Percentiles rank a stretch among this genome's conserved stretches.
Conservation (phyloP, 2,797 vertebrate species). For the Pyrocephalus nanus region DNA sequence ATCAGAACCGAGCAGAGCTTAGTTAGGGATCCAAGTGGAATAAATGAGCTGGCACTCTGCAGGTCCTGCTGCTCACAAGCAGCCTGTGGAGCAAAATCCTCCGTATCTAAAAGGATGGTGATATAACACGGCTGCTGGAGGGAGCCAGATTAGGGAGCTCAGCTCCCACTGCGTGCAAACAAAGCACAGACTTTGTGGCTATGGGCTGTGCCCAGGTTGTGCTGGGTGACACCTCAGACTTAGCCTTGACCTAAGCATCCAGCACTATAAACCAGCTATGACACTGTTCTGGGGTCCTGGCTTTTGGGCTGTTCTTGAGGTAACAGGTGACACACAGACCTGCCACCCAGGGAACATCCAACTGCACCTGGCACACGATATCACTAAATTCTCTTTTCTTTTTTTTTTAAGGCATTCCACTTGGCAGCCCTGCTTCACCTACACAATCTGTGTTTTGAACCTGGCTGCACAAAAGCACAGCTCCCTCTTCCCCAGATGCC, state of each 20-base stretch:
- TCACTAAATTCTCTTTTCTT: not conserved
- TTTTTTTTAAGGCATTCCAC: not conserved
- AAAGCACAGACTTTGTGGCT: slow-evolving; percentile 34
- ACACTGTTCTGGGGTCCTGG: not conserved
- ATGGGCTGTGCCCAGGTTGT: not conserved
- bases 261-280: not conserved
- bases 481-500: not conserved
- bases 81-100: not conserved
- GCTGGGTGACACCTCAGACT: not conserved
- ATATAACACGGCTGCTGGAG: not conserved
- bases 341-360: not conserved
- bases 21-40: not conserved
- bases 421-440: not conserved
- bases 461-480: not conserved
- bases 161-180: slow-evolving; percentile 5
- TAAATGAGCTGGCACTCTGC: not conserved
- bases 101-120: not conserved
- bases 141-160: slow-evolving; percentile 6
- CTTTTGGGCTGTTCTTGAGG: not conserved
- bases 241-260: not conserved
- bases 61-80: not conserved
- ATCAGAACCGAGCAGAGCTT: not conserved
- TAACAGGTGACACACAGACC: not conserved
- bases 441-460: not conserved
- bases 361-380: not conserved